These are phyloP conservation scores for Cosmia pyralina DNA, from an alignment of 2,888 invertebrate genomes.

Conservation along the genomic window DNA sequence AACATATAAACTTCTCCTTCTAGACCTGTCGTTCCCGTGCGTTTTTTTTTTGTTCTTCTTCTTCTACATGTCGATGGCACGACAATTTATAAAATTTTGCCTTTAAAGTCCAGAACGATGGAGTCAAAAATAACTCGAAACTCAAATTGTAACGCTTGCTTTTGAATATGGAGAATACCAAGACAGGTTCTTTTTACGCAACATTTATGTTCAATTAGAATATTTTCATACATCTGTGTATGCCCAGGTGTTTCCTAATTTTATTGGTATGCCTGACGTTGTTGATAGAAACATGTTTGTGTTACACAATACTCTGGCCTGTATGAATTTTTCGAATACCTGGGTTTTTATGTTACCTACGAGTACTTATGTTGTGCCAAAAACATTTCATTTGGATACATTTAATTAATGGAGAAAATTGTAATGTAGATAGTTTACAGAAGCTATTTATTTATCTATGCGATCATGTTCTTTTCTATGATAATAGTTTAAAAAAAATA, in stretches of 20 bases:
- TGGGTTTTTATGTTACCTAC: constrained; percentile 2
- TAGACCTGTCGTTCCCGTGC: neutral
- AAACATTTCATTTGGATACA: neutral
- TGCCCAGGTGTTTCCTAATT: constrained; percentile 56
- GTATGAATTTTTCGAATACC: constrained; percentile 11
- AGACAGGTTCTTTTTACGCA: constrained; percentile 42
- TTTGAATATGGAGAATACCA: neutral
- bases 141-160: neutral
- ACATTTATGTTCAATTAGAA: constrained; percentile 51
- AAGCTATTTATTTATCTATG: neutral
- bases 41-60: too few species aligned
- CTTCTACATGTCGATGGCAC: neutral
- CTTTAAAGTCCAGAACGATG: neutral
- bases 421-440: neutral
- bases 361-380: neutral
- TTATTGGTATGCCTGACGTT: constrained; percentile 45
- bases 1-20: too few species aligned
- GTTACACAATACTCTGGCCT: constrained; percentile 43
- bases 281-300: constrained; percentile 48
- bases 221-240: constrained; percentile 56
- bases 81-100: neutral
- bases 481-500: neutral
- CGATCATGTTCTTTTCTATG: neutral
- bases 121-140: neutral
- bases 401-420: neutral